Conservation (phyloP, 92 coral and sea anemone species). For the Desmophyllum pertusum region DNA sequence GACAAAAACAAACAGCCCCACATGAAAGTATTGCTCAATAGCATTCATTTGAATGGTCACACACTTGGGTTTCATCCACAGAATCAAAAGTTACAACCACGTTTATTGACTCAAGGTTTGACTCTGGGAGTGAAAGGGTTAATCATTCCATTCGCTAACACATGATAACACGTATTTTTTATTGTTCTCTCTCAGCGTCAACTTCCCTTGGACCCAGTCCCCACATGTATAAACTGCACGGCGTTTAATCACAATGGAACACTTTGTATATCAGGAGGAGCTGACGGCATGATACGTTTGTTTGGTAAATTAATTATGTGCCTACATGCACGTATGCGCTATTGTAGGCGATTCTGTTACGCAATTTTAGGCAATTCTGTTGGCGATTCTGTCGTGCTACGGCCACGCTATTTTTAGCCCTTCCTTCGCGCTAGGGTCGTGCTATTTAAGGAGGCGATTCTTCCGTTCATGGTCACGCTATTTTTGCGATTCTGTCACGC, state of each 20-base stretch:
- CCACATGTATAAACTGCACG: slow-evolving; percentile 92
- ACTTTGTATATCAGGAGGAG: slow-evolving; percentile 90
- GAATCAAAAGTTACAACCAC: too few species aligned
- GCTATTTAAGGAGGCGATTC: not conserved
- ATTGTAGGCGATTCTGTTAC: not conserved
- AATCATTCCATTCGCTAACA: not conserved
- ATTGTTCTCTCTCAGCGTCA: slow-evolving; percentile 61
- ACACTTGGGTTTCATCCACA: too few species aligned
- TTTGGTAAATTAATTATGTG: slow-evolving; percentile 79
- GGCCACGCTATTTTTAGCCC: not conserved
- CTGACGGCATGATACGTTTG: slow-evolving; percentile 95
- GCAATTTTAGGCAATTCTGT: not conserved
- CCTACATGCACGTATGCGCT: too few species aligned
- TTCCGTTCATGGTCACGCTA: too few species aligned
- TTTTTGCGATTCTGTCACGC: not conserved
- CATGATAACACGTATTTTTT: not conserved
- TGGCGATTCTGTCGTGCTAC: not conserved
- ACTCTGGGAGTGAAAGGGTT: too few species aligned
- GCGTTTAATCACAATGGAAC: slow-evolving; percentile 98
- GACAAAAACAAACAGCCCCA: too few species aligned
- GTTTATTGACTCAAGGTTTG: too few species aligned
- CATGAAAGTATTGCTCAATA: too few species aligned
- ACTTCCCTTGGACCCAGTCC: slow-evolving; percentile 75
- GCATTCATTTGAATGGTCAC: too few species aligned
- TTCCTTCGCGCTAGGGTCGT: not conserved